These are phyloP conservation scores for Micrasema longulum DNA, from an alignment of 1,140 invertebrate genomes.

Conservation along the genomic window DNA sequence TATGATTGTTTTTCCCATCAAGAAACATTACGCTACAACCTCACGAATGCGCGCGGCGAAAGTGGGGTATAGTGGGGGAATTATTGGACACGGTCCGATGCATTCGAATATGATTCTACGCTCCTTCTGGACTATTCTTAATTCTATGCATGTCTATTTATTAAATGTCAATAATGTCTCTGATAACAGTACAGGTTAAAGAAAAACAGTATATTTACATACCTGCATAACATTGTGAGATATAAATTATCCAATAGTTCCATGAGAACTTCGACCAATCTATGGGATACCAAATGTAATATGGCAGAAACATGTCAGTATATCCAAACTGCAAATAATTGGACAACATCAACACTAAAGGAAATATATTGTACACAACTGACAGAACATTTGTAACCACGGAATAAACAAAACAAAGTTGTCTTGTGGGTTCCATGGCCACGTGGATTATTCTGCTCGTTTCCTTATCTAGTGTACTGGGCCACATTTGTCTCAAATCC, in stretches of 20 bases:
- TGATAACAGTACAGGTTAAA: too few species aligned
- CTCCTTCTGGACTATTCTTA: too few species aligned
- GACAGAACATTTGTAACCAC: slow-evolving; percentile 45
- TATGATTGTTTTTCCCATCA: too few species aligned
- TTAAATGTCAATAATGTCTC: too few species aligned
- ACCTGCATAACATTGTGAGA: slow-evolving; percentile 48
- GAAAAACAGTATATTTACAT: too few species aligned
- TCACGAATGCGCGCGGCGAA: too few species aligned
- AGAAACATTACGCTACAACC: too few species aligned
- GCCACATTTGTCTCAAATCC: slow-evolving; percentile 42
- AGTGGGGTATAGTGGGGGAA: too few species aligned
- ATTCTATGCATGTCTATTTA: too few species aligned
- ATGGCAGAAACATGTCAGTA: slow-evolving; percentile 35
- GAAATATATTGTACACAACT: slow-evolving; percentile 47
- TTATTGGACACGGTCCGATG: too few species aligned
- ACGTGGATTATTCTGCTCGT: slow-evolving; percentile 16
- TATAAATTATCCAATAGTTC: slow-evolving; percentile 30
- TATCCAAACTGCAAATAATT: slow-evolving; percentile 21
- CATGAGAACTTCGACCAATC: slow-evolving; percentile 24
- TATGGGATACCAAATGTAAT: slow-evolving; percentile 49
- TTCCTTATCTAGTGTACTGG: slow-evolving; percentile 7
- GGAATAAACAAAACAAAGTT: slow-evolving; percentile 43
- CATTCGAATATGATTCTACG: too few species aligned
- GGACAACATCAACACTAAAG: slow-evolving; percentile 37
- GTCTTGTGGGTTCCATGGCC: slow-evolving; percentile 34